Percentiles rank a stretch among this genome's conserved stretches.
These are phyloP conservation scores for Jaculus jaculus DNA, from an alignment of 2,113 vertebrate species.

Conservation along the genomic window DNA sequence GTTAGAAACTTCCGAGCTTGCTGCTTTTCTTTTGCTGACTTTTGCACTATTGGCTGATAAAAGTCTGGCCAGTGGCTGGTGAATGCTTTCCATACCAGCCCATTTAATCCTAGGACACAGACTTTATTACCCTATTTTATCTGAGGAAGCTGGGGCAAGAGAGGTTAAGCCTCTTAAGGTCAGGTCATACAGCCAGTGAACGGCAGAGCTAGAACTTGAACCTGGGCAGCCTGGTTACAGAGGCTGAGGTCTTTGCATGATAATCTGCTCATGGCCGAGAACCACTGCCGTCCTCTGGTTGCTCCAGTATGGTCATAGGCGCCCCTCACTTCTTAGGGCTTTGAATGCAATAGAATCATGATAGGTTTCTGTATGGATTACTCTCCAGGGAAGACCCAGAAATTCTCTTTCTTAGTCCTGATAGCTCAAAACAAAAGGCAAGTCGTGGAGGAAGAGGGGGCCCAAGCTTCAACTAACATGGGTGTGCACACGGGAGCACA, in stretches of 20 bases:
- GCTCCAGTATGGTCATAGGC: fast-evolving
- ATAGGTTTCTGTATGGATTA: neutral
- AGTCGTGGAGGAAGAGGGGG: neutral
- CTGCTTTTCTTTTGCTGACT: neutral
- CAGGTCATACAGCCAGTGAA: neutral
- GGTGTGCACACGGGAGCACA: no score
- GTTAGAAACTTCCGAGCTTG: neutral
- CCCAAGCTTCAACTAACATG: fast-evolving
- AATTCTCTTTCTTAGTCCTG: fast-evolving
- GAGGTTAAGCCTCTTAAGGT: neutral
- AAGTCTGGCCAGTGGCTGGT: no score
- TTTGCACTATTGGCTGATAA: neutral
- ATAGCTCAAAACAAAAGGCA: neutral
- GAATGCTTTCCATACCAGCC: neutral
- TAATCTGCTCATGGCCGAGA: neutral
- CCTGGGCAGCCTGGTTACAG: neutral
- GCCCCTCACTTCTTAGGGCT: neutral
- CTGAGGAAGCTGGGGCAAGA: neutral
- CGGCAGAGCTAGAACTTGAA: neutral
- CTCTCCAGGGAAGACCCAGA: neutral
- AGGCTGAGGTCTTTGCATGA: neutral
- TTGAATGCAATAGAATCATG: neutral
- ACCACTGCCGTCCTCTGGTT: no score
- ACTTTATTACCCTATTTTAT: neutral
- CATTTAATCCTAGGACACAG: neutral